phyloP scores from a whole-genome alignment of 2,113 vertebrate species.

The Nansenia antarctica region DNA sequence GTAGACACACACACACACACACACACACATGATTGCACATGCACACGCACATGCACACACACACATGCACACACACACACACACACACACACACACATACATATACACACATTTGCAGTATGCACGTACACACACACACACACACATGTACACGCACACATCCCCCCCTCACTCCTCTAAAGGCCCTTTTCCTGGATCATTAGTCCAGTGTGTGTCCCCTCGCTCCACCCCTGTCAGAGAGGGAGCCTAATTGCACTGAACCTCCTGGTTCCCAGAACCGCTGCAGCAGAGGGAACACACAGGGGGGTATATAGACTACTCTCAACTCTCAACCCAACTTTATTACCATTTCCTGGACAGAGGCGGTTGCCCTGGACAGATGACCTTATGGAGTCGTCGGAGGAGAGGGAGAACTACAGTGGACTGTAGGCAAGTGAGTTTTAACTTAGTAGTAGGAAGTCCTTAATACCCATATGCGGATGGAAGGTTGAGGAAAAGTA shows the following conservation, averaged over 20 bases:
- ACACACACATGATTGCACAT: no score
- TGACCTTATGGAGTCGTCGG: constrained; percentile 17
- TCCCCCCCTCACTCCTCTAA: constrained; percentile 12
- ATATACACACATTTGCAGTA: no score
- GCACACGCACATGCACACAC: not conserved
- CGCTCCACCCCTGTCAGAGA: constrained; percentile 23
- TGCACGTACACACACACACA: not conserved
- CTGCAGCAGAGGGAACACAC: constrained; percentile 19
- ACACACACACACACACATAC: not conserved
- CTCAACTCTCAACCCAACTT: constrained; percentile 19
- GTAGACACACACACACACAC: not conserved
- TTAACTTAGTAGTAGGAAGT: no score
- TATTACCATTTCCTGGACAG: constrained; percentile 48
- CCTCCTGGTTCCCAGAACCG: not conserved
- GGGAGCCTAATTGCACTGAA: constrained; percentile 27
- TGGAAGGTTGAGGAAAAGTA: not conserved
- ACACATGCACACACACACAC: constrained; percentile 11
- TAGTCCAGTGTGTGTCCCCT: constrained; percentile 5
- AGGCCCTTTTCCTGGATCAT: constrained; percentile 27
- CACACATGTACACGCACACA: not conserved
- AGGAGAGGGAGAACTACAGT: constrained; percentile 34
- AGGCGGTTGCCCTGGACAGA: constrained; percentile 29
- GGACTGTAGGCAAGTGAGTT: constrained; percentile 18
- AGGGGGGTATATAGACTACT: not conserved
- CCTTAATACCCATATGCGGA: constrained; percentile 22